Evolutionary conservation across 2,888 invertebrate species (phyloP).

Genomic region (Iselma pallidipennis): DNA sequence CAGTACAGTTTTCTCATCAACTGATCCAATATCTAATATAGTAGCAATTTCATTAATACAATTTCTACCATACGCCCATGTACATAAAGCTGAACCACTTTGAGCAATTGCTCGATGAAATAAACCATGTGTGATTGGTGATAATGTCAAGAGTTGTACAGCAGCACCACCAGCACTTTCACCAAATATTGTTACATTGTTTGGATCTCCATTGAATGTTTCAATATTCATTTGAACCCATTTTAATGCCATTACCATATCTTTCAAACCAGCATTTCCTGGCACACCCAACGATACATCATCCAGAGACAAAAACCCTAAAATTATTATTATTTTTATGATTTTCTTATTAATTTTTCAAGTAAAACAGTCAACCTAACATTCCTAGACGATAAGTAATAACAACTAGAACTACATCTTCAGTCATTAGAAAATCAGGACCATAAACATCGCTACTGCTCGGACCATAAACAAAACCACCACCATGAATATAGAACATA

Average conservation of each 20-base stretch:
- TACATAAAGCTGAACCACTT: neutral
- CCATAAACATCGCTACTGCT: conserved; percentile 48
- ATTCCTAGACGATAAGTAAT: conserved; percentile 58
- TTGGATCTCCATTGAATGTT: conserved; percentile 38
- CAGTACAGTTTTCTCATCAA: neutral
- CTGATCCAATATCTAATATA: neutral
- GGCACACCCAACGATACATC: conserved; percentile 57
- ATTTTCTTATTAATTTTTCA: neutral
- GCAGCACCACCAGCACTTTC: conserved; percentile 60
- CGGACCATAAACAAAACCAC: conserved; percentile 57
- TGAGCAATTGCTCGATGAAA: conserved; percentile 13
- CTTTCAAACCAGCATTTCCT: conserved; percentile 61
- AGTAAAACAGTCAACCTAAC: too few relatives aligned
- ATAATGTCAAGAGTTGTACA: conserved; percentile 57
- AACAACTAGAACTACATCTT: conserved; percentile 57
- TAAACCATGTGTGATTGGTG: conserved; percentile 55
- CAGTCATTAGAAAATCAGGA: conserved; percentile 57
- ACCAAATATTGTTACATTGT: conserved; percentile 57
- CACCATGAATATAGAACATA: conserved; percentile 60
- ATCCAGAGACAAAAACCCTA: conserved; percentile 57
- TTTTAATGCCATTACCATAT: conserved; percentile 58
- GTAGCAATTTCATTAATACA: neutral
- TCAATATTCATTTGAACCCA: conserved; percentile 59
- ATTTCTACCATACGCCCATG: neutral
- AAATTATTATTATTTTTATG: conserved; percentile 7